A percentile compares a stretch with the other conserved stretches of the same genome.
phyloP scores from a whole-genome alignment of 2,113 vertebrate genomes.

The Pollimyrus isidori region DNA sequence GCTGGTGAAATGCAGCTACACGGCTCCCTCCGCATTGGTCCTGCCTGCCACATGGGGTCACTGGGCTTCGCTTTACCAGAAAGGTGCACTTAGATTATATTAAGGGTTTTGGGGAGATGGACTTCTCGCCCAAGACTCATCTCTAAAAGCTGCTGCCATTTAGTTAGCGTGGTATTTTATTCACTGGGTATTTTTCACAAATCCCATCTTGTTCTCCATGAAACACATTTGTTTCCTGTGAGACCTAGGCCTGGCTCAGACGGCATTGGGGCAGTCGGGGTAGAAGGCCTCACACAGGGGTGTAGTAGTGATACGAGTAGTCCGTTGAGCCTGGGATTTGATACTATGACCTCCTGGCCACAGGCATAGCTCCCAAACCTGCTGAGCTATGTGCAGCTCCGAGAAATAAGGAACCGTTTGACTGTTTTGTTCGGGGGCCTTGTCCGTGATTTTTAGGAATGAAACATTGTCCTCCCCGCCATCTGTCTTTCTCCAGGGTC shows the following conservation, averaged over 20 bases:
- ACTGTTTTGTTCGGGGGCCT: neutral
- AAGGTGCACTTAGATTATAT: neutral
- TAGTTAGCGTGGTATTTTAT: neutral
- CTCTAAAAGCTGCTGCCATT: neutral
- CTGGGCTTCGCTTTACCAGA: neutral
- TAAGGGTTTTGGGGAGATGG: neutral
- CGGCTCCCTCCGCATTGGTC: neutral
- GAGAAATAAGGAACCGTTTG: neutral
- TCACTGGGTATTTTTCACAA: neutral
- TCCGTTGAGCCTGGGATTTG: neutral
- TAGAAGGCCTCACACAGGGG: neutral
- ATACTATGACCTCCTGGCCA: neutral
- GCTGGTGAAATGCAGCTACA: neutral
- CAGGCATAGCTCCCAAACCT: neutral
- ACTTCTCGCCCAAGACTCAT: neutral
- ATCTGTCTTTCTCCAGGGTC: constrained; percentile 58
- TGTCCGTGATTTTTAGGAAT: neutral
- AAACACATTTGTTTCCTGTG: neutral
- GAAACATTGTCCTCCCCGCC: neutral
- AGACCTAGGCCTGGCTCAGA: neutral
- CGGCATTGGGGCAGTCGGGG: neutral
- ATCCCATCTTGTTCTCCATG: neutral
- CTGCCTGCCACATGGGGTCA: neutral
- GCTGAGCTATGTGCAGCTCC: neutral
- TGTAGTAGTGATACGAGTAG: neutral